Conservation (phyloP, 2,797 vertebrate species). For the Lepus oiostolus region DNA sequence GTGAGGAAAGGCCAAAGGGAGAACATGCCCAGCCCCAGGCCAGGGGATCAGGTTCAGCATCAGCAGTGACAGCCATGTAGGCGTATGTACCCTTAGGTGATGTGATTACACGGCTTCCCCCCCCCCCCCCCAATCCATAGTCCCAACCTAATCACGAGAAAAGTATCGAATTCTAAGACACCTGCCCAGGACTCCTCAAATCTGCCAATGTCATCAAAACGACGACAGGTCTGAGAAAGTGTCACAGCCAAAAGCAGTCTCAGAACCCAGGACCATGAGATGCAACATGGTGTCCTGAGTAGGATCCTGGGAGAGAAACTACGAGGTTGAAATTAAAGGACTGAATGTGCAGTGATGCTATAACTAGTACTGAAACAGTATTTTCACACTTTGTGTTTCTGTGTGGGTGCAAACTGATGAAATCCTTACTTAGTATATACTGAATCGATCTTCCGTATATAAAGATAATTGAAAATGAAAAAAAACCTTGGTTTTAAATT, state of each 20-base stretch:
- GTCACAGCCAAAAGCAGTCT: not conserved
- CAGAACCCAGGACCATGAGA: not conserved
- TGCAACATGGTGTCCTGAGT: not conserved
- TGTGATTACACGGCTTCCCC: not conserved
- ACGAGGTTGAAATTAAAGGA: too few species aligned
- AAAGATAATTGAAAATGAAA: too few species aligned
- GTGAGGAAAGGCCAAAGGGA: rapidly evolving
- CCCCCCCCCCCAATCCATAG: not conserved
- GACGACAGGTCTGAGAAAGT: not conserved
- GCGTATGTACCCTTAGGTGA: not conserved
- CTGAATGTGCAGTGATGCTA: too few species aligned
- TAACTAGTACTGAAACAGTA: too few species aligned
- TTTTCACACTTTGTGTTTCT: too few species aligned
- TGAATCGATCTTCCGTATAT: too few species aligned
- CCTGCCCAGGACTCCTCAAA: not conserved
- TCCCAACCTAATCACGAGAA: not conserved
- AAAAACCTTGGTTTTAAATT: too few species aligned
- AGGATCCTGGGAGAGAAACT: not conserved
- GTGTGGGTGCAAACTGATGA: too few species aligned
- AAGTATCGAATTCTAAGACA: not conserved
- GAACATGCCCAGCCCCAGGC: not conserved
- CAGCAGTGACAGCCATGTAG: not conserved
- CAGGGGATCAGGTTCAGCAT: not conserved
- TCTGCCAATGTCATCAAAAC: not conserved
- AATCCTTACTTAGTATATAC: too few species aligned